Percentiles rank a stretch among this genome's conserved stretches.
Evolutionary conservation across 2,888 invertebrate species (phyloP).

Genomic region (Blastobasis adustella): DNA sequence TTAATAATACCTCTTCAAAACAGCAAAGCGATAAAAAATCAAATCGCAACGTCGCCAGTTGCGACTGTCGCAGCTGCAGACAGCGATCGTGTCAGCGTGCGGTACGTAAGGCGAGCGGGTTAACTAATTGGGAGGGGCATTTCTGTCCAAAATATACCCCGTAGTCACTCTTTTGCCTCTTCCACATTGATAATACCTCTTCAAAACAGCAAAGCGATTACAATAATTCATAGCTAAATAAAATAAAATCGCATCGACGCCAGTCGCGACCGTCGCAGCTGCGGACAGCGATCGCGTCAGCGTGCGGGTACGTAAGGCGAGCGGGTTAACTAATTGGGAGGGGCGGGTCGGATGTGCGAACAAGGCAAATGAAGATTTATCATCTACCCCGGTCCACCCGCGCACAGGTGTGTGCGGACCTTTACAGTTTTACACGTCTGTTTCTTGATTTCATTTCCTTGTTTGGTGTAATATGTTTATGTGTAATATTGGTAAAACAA

Average conservation of each 20-base stretch:
- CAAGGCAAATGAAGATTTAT: slow-evolving; percentile 71
- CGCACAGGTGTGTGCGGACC: slow-evolving; percentile 20
- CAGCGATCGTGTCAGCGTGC: neutral
- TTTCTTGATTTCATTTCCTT: no score
- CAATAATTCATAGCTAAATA: no score
- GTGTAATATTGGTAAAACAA: no score
- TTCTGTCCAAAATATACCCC: neutral
- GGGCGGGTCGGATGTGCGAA: slow-evolving; percentile 64
- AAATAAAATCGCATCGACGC: no score
- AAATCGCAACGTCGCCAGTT: no score
- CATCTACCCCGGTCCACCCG: slow-evolving; percentile 38
- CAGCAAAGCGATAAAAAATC: no score
- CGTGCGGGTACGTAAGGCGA: slow-evolving; percentile 5
- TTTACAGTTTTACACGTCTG: neutral
- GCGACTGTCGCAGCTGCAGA: neutral
- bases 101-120: slow-evolving; percentile 24
- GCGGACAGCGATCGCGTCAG: neutral
- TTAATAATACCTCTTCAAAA: no score
- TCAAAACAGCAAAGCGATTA: no score
- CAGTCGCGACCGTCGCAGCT: neutral
- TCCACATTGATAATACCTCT: no score
- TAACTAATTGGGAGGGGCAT: slow-evolving; percentile 62
- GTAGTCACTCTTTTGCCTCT: neutral
- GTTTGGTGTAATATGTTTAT: no score
- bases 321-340: slow-evolving; percentile 62